These are phyloP conservation scores for Episyrphus balteatus DNA, from an alignment of 1,140 invertebrate species.

Conservation along the genomic window DNA sequence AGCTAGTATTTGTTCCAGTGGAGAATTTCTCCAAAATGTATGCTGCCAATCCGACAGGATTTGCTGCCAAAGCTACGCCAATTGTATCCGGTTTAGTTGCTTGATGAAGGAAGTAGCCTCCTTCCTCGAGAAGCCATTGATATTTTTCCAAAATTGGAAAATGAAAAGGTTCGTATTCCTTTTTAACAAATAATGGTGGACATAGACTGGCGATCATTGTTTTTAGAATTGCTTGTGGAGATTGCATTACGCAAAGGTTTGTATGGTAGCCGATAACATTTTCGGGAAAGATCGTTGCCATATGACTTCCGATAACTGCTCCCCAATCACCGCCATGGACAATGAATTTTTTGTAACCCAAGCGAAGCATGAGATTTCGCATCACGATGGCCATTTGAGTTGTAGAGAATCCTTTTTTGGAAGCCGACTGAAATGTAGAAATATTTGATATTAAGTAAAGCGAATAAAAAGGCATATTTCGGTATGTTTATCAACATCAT, in stretches of 20 bases:
- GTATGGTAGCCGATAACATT: slow-evolving; percentile 49
- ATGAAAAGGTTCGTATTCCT: slow-evolving; percentile 43
- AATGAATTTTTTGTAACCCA: slow-evolving; percentile 66
- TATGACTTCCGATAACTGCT: slow-evolving; percentile 43
- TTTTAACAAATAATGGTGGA: slow-evolving; percentile 35
- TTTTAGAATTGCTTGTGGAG: slow-evolving; percentile 21
- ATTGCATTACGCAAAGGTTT: slow-evolving; percentile 41
- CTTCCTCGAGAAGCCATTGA: slow-evolving; percentile 47
- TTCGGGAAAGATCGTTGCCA: slow-evolving; percentile 60
- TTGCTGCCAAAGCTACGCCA: slow-evolving; percentile 49
- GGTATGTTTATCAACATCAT: no score
- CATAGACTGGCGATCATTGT: slow-evolving; percentile 18
- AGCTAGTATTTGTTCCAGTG: slow-evolving; percentile 63
- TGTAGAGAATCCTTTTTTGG: slow-evolving; percentile 49
- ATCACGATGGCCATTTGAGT: slow-evolving; percentile 61
- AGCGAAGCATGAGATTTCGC: slow-evolving; percentile 67
- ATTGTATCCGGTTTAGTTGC: slow-evolving; percentile 85
- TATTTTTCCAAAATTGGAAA: slow-evolving; percentile 49
- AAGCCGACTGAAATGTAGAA: slow-evolving; percentile 37
- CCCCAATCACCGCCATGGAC: slow-evolving; percentile 81
- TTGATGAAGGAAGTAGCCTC: slow-evolving; percentile 75
- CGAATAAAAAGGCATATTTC: no score
- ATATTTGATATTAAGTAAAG: not conserved
- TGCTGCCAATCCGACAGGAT: slow-evolving; percentile 61
- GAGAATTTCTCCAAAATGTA: slow-evolving; percentile 83